These are phyloP conservation scores for Argyresthia albistria DNA, from an alignment of 2,888 invertebrate species.

Conservation along the genomic window DNA sequence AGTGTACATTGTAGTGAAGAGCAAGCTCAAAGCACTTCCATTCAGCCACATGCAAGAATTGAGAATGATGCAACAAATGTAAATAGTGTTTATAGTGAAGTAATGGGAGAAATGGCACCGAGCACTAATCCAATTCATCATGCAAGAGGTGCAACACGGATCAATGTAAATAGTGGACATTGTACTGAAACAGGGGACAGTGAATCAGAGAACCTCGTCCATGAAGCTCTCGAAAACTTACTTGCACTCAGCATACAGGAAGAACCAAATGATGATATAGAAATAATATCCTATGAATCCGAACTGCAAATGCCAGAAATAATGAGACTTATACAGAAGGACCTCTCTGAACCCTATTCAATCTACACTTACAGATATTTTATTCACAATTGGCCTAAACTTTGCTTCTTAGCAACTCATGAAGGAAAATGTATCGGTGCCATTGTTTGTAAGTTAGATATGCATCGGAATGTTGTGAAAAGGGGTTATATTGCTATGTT, in stretches of 20 bases:
- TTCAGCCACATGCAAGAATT: too few relatives aligned
- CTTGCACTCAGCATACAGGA: conserved; percentile 21
- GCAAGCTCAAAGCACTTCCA: conserved; percentile 17
- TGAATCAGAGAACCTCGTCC: conserved; percentile 2
- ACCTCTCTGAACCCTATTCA: conserved; percentile 99
- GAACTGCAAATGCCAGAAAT: conserved; percentile 99
- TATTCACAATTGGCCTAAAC: conserved; percentile 99
- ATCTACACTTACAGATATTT: conserved; percentile 99
- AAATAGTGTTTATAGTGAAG: neutral
- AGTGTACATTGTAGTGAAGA: conserved; percentile 51
- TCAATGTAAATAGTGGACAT: conserved; percentile 11
- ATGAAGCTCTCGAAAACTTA: conserved; percentile 21
- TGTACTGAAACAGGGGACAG: conserved; percentile 6
- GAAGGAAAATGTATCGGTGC: conserved; percentile 94
- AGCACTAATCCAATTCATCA: conserved; percentile 18
- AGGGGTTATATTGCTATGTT: conserved; percentile 99
- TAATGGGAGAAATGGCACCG: neutral
- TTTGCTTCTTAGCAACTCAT: conserved; percentile 96
- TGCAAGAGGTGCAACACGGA: conserved; percentile 13
- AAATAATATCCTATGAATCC: conserved; percentile 83
- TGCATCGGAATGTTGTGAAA: conserved; percentile 89
- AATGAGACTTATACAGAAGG: conserved; percentile 98
- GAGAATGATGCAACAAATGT: too few relatives aligned
- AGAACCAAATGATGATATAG: conserved; percentile 39
- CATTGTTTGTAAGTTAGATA: conserved; percentile 98